Conservation (phyloP, 2,888 invertebrate genomes). For the Agonopterix alstromeriana region DNA sequence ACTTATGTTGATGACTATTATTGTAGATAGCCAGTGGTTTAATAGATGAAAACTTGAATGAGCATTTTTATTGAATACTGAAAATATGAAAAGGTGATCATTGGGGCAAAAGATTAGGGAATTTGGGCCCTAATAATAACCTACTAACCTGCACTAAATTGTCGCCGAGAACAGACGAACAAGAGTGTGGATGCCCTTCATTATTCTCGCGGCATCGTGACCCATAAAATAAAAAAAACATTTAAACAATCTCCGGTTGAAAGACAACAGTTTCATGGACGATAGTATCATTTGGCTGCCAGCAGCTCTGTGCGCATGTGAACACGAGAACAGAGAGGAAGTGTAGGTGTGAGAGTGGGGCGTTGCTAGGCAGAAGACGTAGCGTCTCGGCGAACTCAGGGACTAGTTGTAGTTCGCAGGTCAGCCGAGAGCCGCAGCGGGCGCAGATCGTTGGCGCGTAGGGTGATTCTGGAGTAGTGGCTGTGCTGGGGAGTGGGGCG, state of each 20-base stretch:
- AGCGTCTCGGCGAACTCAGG: constrained; percentile 87
- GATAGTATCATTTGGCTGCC: constrained; percentile 82
- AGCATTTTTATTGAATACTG: no score
- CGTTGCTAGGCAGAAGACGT: constrained; percentile 70
- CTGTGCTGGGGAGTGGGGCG: constrained; percentile 77
- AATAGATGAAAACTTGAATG: no score
- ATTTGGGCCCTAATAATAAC: no score
- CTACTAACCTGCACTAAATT: no score
- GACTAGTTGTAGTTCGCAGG: constrained; percentile 90
- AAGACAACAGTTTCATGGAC: constrained; percentile 84
- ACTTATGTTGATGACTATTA: no score
- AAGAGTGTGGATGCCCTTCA: no score
- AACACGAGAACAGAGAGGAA: constrained; percentile 92
- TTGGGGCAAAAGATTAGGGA: no score
- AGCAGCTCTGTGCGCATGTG: constrained; percentile 90
- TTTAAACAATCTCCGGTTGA: constrained; percentile 81
- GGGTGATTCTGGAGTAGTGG: constrained; percentile 40
- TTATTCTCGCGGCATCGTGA: no score
- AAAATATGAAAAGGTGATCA: no score
- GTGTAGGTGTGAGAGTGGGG: constrained; percentile 79
- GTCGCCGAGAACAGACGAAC: no score
- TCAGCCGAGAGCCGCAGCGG: constrained; percentile 82
- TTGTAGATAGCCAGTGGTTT: no score
- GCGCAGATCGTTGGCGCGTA: constrained; percentile 69
- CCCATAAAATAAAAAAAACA: neutral